Base-by-base conservation (phyloP, 2,113 vertebrate genomes). In the Cynopterus brachyotis region DNA sequence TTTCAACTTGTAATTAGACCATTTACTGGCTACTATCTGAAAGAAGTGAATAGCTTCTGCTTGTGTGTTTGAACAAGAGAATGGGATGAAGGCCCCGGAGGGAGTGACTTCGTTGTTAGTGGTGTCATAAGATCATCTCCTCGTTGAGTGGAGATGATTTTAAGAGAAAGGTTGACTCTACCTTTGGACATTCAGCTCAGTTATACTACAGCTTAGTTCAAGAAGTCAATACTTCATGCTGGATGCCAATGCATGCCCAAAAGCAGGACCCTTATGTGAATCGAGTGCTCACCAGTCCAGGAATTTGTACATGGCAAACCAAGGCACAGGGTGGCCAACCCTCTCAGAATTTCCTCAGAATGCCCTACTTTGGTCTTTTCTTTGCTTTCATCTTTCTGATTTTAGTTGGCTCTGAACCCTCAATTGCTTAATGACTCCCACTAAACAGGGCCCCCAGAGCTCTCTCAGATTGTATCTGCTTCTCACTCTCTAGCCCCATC, bases 1-100 rank as follows among this genome's bases (percentile, higher is more conserved):
- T 96, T 98, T 93, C 98, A 98, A 96, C 95, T 90, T 70, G 94
- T 96, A 98, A 98, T 98, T 96, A 97, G 97, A 97, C 84, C 17
- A 0, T 82, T 96, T 97, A 73, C 96, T 97, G 95, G 88, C 57
- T n/a, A 60, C 92, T 97, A 66, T 72, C 83, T 30, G 80, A 96
- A 96, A 69, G 93, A 92, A 93, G 55, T n/a, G 12, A 84, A 89
- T 67, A 78, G 84, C 64, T 96, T 97, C 66, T 70, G 60, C 64
- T 37, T 90, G 26, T 47, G 55, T 96, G 55, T 76, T 82, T 78
- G 75, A 86, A 89, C 78, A 95, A 73, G 87, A 62, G 70, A 89
- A 90, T 47, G 22, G 15, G 16, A 72, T 37, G 55, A 37, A 62
- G 79, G 35, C 30, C 59, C 55, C 35, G 7, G 66, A 59, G 16